These are phyloP conservation scores for Eriocheir sinensis DNA, from an alignment of 1,140 invertebrate species.

Conservation along the genomic window DNA sequence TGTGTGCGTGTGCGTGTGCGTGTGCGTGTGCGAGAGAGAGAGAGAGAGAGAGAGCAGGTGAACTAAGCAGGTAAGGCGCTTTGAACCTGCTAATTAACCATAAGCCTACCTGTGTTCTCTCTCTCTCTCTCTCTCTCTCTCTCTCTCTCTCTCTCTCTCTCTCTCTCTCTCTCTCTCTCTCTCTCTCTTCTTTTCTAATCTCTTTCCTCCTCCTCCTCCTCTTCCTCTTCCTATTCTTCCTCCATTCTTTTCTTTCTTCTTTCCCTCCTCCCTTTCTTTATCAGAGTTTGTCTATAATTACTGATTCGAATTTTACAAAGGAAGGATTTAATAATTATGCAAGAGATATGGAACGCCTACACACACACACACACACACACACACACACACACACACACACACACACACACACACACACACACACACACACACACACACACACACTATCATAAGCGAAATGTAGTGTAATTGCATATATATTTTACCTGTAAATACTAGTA, in stretches of 20 bases:
- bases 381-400: conserved; percentile 44
- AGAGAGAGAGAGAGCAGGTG: neutral
- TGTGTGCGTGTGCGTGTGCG: neutral
- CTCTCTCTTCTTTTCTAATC: too few relatives aligned
- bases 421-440: too few relatives aligned
- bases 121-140: neutral
- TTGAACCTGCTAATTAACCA: neutral
- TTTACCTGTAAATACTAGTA: neutral
- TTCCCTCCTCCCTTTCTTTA: too few relatives aligned
- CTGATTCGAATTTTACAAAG: neutral
- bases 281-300: too few relatives aligned
- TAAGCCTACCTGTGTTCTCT: neutral
- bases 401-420: conserved; percentile 29
- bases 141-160: conserved; percentile 13
- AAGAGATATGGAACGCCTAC: neutral
- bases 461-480: neutral
- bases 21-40: neutral
- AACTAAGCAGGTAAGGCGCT: neutral
- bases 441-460: neutral
- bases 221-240: neutral
- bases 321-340: neutral
- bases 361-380: conserved; percentile 34
- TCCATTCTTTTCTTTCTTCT: too few relatives aligned
- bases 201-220: neutral
- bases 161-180: neutral